phyloP scores from a whole-genome alignment of 2,113 vertebrate species.

The Nibea albiflora region DNA sequence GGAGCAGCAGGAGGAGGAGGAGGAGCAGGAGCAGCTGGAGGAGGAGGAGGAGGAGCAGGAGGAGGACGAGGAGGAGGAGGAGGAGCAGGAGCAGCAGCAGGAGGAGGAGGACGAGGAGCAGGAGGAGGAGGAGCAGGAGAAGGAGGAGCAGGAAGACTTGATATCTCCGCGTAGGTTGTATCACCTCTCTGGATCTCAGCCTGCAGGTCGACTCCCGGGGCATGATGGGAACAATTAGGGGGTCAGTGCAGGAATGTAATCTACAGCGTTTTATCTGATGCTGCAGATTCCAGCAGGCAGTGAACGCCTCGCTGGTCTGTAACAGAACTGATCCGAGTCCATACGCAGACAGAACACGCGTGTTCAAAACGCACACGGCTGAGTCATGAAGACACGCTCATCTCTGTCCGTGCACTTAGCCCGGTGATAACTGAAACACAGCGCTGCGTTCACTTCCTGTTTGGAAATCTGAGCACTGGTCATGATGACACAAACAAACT shows the following conservation, averaged over 20 bases:
- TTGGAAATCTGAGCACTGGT: slow-evolving; percentile 6
- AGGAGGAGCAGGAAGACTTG: no score
- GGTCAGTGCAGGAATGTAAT: slow-evolving; percentile 50
- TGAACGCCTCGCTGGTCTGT: slow-evolving; percentile 23
- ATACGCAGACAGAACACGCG: no score
- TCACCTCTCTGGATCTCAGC: background rate
- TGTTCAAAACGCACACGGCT: no score
- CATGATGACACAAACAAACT: background rate
- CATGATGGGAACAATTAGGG: slow-evolving; percentile 62
- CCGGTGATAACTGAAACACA: background rate
- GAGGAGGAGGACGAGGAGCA: background rate
- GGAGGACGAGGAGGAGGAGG: no score
- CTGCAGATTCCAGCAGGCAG: slow-evolving; percentile 15
- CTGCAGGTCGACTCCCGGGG: slow-evolving; percentile 11
- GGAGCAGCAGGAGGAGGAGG: no score
- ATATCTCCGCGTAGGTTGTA: background rate
- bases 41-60: no score
- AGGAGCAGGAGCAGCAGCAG: no score
- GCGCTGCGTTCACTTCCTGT: slow-evolving; percentile 45
- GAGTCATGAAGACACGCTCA: no score
- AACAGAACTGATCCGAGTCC: no score
- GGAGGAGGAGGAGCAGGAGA: no score
- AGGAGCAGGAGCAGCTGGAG: no score
- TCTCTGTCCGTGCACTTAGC: background rate
- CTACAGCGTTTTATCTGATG: slow-evolving; percentile 43